phyloP scores from a whole-genome alignment of 2,888 invertebrate species.

The Fissipunctia ypsillon region DNA sequence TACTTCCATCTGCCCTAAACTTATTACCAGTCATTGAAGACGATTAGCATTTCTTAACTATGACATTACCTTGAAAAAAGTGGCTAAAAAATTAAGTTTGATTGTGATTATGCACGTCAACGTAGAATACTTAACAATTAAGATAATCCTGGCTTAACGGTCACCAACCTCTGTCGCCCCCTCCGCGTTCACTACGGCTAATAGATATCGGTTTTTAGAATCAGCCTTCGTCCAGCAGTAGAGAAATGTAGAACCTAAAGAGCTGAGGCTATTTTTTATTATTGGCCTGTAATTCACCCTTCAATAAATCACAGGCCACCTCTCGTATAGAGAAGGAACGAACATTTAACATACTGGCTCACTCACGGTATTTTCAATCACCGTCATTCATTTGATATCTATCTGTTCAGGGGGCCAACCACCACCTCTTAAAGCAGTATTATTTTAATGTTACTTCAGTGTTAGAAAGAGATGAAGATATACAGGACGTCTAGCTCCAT shows the following conservation, averaged over 20 bases:
- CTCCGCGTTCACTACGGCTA: conserved; percentile 6
- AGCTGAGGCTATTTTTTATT: not conserved
- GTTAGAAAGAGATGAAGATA: too few species aligned
- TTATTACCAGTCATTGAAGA: not conserved
- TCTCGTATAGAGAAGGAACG: not conserved
- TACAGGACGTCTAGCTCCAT: too few species aligned
- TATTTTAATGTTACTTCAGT: too few species aligned
- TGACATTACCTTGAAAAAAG: conserved; percentile 32
- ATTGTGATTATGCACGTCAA: conserved; percentile 12
- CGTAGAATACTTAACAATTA: conserved; percentile 46
- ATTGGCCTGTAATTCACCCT: not conserved
- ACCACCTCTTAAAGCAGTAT: too few species aligned
- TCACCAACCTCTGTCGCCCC: conserved; percentile 29
- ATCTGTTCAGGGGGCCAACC: too few species aligned
- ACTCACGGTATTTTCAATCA: not conserved
- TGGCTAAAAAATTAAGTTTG: conserved; percentile 33
- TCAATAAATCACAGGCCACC: not conserved
- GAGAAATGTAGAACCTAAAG: not conserved
- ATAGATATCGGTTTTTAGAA: conserved; percentile 36
- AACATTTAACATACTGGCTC: not conserved
- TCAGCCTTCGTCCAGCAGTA: conserved; percentile 8
- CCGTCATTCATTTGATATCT: too few species aligned
- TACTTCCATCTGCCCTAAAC: not conserved
- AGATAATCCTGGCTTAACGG: conserved; percentile 54
- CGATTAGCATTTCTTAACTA: conserved; percentile 13